phyloP scores from a whole-genome alignment of 2,797 vertebrate genomes.

The Tauraco hartlaubi region DNA sequence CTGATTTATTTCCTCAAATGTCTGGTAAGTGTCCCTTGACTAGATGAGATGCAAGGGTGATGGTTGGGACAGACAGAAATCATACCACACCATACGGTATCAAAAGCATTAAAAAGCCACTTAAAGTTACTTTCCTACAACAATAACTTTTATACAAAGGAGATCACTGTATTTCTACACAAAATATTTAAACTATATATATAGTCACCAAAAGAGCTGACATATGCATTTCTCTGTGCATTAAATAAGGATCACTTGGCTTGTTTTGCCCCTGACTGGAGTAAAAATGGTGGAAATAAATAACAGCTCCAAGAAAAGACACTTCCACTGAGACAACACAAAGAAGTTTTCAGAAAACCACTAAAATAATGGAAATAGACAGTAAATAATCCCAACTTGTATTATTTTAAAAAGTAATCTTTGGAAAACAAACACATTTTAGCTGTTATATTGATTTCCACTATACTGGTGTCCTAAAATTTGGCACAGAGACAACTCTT shows the following conservation, averaged over 20 bases:
- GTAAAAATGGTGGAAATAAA: background rate
- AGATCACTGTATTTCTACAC: background rate
- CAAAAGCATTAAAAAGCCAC: background rate
- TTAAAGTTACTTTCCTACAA: background rate
- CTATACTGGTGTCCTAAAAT: background rate
- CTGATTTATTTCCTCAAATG: background rate
- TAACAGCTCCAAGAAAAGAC: background rate
- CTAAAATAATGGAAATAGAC: background rate
- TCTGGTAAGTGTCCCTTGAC: background rate
- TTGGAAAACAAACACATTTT: background rate
- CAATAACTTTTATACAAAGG: background rate
- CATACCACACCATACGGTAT: background rate
- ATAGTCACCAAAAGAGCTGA: background rate
- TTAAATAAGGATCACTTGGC: background rate
- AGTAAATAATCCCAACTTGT: background rate
- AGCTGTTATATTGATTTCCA: background rate
- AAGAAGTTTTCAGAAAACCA: background rate
- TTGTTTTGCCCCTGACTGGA: background rate
- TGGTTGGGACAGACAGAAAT: background rate
- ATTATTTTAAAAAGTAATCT: background rate
- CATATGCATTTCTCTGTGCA: background rate
- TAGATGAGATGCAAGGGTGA: background rate
- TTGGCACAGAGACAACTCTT: background rate
- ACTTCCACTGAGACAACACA: background rate
- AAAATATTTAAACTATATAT: background rate